phyloP scores from a whole-genome alignment of 2,113 vertebrate species.

The Prinia subflava region DNA sequence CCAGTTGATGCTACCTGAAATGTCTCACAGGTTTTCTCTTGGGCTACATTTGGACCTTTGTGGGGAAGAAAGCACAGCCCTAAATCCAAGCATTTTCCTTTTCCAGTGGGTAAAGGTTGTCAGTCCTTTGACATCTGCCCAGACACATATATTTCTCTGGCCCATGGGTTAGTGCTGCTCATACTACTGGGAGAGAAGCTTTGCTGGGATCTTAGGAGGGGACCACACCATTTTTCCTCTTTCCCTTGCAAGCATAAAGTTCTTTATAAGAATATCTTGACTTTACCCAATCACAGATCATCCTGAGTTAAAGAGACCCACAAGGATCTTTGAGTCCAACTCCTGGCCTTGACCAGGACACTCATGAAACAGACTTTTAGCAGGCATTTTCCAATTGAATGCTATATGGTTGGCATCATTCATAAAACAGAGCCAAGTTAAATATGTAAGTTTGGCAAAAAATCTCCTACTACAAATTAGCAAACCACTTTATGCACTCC shows the following conservation, averaged over 20 bases:
- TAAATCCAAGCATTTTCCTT: not conserved
- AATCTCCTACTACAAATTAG: conserved; percentile 40
- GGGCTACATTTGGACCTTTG: not conserved
- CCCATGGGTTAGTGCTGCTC: not conserved
- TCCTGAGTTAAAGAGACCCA: not conserved
- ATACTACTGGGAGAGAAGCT: not conserved
- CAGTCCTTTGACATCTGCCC: not conserved
- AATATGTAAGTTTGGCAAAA: conserved; percentile 43
- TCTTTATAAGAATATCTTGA: not conserved
- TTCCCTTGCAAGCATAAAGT: not conserved
- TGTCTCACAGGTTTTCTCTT: not conserved
- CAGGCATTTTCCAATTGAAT: not conserved
- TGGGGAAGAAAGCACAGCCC: not conserved
- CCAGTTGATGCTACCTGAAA: not conserved
- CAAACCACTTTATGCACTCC: conserved; percentile 36
- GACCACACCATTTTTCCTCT: not conserved
- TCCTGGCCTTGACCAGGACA: not conserved
- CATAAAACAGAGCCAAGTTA: conserved; percentile 43
- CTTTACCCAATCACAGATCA: not conserved
- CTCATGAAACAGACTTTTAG: not conserved
- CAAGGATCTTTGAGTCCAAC: not conserved
- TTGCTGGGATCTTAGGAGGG: not conserved
- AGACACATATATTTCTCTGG: not conserved
- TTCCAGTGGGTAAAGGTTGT: not conserved
- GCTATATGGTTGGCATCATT: not conserved